Evolutionary conservation across 30 jellyfish, hydroid and myxozoan species (phyloP).

Genomic region (Calvadosia cruxmelitensis): DNA sequence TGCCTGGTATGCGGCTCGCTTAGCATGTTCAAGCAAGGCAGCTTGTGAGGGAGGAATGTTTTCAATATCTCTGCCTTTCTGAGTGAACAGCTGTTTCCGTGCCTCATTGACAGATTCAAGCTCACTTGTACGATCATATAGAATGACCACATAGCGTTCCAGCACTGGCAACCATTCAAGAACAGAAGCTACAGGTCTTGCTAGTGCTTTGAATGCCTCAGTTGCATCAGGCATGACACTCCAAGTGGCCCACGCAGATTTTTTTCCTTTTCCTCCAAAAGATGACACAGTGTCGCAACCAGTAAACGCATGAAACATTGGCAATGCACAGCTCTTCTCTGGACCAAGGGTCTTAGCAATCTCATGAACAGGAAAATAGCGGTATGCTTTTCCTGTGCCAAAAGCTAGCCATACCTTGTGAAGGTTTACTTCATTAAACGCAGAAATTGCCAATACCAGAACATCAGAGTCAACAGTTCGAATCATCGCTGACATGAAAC

Average conservation of each 20-base stretch:
- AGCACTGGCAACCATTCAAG: no score
- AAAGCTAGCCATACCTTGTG: constrained; percentile 19
- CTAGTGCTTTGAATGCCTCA: constrained; percentile 2
- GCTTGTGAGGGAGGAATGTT: constrained; percentile 24
- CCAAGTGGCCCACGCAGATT: constrained; percentile 26
- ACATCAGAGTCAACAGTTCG: constrained; percentile 33
- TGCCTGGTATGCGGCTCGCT: constrained; percentile 18
- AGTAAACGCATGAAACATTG: constrained; percentile 26
- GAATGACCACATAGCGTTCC: constrained; percentile 12
- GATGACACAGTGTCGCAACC: constrained; percentile 18
- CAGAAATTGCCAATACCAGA: constrained; percentile 21
- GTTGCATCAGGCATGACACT: constrained; percentile 12
- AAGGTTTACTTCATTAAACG: constrained; percentile 6
- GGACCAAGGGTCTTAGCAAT: constrained; percentile 20
- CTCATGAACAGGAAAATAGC: constrained; percentile 23
- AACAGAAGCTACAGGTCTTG: no score
- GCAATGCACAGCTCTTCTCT: constrained; percentile 2
- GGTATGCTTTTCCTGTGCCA: constrained; percentile 15
- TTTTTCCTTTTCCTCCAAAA: constrained; percentile 16
- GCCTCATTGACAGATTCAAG: constrained; percentile 14
- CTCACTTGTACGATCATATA: constrained; percentile 31
- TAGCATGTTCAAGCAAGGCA: constrained; percentile 20
- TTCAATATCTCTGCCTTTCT: constrained; percentile 21
- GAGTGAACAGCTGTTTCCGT: constrained; percentile 18
- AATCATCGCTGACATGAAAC: constrained; percentile 1